Conservation (phyloP, 1,140 invertebrate species). For the Geopemphigus sp. region DNA sequence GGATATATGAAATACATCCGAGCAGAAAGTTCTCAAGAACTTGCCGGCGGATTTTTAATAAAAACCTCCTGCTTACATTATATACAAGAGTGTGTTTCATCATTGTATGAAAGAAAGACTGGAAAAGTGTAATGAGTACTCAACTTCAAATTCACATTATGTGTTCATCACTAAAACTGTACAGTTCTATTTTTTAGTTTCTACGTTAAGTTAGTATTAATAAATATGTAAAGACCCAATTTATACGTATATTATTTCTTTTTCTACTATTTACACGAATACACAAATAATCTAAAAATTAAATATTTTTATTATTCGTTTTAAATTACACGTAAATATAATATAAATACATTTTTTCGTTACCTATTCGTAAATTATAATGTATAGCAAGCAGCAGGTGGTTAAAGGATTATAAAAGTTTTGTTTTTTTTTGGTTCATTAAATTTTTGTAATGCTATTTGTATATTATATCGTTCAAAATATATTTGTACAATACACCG, state of each 20-base stretch:
- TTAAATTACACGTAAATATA: background rate
- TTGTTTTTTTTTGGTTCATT: too few relatives aligned
- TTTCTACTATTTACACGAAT: background rate
- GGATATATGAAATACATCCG: conserved; percentile 79
- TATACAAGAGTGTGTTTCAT: conserved; percentile 55
- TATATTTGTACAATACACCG: too few relatives aligned
- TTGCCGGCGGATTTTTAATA: conserved; percentile 85
- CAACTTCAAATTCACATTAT: conserved; percentile 14
- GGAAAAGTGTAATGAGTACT: conserved; percentile 2
- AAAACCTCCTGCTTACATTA: conserved; percentile 85
- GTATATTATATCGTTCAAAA: too few relatives aligned
- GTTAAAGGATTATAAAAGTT: too few relatives aligned
- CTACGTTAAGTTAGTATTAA: background rate
- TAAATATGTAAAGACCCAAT: background rate
- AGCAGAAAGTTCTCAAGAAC: conserved; percentile 68
- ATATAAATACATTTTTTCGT: background rate
- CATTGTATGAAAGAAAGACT: conserved; percentile 39
- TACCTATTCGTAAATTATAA: background rate
- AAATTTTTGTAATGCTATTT: too few relatives aligned
- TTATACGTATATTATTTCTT: conserved; percentile 4
- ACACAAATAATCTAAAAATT: background rate
- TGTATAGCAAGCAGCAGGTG: too few relatives aligned
- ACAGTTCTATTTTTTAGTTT: background rate
- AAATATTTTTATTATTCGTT: background rate
- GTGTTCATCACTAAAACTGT: conserved; percentile 30